These are phyloP conservation scores for Mythimna lalbum DNA, from an alignment of 2,888 invertebrate species.

Conservation along the genomic window DNA sequence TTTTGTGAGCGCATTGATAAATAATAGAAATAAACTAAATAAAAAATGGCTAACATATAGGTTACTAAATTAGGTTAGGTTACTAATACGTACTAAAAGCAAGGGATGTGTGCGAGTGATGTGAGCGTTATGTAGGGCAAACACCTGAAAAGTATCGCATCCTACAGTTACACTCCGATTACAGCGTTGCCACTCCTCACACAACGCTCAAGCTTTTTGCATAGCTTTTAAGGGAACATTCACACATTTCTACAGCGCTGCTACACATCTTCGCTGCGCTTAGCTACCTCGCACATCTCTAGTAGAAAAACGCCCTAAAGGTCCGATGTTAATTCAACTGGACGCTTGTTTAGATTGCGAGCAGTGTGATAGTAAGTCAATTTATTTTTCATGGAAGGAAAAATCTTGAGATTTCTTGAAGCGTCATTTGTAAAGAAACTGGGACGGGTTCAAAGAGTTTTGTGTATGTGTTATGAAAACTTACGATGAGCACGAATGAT, in stretches of 20 bases:
- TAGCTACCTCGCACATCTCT: background rate
- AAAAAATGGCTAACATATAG: background rate
- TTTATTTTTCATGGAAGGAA: slow-evolving; percentile 51
- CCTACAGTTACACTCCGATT: no score
- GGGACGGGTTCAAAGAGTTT: slow-evolving; percentile 22
- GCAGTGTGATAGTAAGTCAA: slow-evolving; percentile 53
- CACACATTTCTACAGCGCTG: background rate
- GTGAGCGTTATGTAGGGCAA: background rate
- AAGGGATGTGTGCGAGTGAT: background rate
- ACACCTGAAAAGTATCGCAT: background rate
- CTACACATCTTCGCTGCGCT: background rate
- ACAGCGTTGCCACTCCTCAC: no score
- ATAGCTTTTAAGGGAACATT: background rate
- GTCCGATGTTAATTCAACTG: slow-evolving; percentile 56
- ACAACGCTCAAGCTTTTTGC: no score
- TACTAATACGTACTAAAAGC: background rate
- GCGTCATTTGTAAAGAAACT: slow-evolving; percentile 23
- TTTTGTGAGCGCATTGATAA: no score
- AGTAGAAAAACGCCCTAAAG: slow-evolving; percentile 20
- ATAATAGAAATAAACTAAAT: no score
- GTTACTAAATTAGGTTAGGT: background rate
- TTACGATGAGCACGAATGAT: background rate
- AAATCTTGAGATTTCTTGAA: slow-evolving; percentile 42
- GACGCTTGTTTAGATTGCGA: slow-evolving; percentile 47
- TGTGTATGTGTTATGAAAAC: background rate